These are phyloP conservation scores for Brenthis ino DNA, from an alignment of 2,888 invertebrate species.

Conservation along the genomic window DNA sequence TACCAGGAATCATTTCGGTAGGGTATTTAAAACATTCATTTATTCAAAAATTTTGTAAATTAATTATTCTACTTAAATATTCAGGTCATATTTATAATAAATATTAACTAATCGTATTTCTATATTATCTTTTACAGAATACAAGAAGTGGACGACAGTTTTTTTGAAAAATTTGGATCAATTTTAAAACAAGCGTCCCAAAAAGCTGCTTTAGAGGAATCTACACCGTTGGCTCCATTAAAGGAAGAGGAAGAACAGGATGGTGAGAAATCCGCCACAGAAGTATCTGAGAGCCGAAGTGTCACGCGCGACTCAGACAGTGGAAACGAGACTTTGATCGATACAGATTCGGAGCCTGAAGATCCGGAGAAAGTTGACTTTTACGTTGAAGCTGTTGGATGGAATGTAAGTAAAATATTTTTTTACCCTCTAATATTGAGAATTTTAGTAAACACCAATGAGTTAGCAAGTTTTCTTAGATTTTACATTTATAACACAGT, in stretches of 20 bases:
- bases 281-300: constrained; percentile 63
- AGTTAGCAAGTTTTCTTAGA: no score
- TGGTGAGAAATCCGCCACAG: constrained; percentile 64
- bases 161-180: constrained; percentile 92
- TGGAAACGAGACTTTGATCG: constrained; percentile 81
- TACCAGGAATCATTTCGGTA: no score
- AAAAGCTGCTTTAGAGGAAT: constrained; percentile 81
- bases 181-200: constrained; percentile 85
- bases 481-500: no score
- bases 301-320: constrained; percentile 73
- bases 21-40: no score
- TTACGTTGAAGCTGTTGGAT: constrained; percentile 85
- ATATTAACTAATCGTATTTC: background rate
- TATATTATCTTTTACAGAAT: constrained; percentile 81
- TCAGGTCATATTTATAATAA: background rate
- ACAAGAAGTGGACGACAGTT: constrained; percentile 91
- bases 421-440: no score
- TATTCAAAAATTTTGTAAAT: no score
- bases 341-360: constrained; percentile 86
- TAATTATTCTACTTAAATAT: no score
- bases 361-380: constrained; percentile 84
- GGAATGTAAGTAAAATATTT: constrained; percentile 86
- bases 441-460: no score
- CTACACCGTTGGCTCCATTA: constrained; percentile 80
- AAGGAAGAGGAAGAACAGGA: constrained; percentile 72